These are phyloP conservation scores for Rhopalosiphum maidis DNA, from an alignment of 1,140 invertebrate genomes.

Conservation along the genomic window DNA sequence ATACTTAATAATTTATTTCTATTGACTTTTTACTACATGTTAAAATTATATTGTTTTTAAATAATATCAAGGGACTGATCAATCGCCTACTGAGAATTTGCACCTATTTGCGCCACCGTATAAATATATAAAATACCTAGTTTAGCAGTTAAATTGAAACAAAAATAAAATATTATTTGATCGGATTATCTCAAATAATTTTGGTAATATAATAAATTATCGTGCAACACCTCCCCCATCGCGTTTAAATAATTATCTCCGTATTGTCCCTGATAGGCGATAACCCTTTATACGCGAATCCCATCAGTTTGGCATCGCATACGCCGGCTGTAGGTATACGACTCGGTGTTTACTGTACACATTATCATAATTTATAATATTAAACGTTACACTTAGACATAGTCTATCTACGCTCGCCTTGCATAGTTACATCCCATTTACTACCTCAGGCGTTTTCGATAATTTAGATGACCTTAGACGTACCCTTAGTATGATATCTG, in stretches of 20 bases:
- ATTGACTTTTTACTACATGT: background rate
- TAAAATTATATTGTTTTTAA: background rate
- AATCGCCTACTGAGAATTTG: too few species aligned
- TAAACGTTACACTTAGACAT: background rate
- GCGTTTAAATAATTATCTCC: background rate
- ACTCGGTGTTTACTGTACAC: background rate
- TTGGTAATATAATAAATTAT: background rate
- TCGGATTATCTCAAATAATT: background rate
- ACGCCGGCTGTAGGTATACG: background rate
- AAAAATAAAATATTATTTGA: background rate
- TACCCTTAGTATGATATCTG: background rate
- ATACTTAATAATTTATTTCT: background rate
- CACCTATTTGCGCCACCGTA: background rate
- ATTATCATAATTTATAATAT: background rate
- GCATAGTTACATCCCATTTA: background rate
- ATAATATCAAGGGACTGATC: background rate
- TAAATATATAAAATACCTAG: background rate
- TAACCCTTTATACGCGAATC: background rate
- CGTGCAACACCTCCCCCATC: background rate
- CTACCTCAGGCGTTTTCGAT: background rate
- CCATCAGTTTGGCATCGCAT: background rate
- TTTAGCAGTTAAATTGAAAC: background rate
- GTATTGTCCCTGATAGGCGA: background rate
- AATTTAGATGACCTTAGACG: background rate
- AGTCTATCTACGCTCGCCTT: background rate